A percentile compares a stretch with the other conserved stretches of the same genome.
phyloP scores from a whole-genome alignment of 2,888 invertebrate genomes.

The Alentia gelatinosa region DNA sequence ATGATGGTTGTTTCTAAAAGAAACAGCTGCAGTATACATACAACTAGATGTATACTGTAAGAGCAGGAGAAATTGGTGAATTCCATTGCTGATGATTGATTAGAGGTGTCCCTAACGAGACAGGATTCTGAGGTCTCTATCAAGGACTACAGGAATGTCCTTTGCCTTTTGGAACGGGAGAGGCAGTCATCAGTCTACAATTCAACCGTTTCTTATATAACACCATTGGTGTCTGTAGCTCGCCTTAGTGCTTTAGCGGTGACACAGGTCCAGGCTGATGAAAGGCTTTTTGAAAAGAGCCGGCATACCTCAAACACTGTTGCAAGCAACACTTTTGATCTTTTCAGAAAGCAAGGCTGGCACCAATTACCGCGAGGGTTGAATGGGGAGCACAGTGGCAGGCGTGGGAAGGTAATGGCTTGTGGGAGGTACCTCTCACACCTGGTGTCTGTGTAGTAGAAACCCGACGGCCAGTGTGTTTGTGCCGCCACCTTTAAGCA shows the following conservation, averaged over 20 bases:
- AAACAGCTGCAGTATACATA: too few relatives aligned
- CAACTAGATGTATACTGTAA: too few relatives aligned
- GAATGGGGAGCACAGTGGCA: neutral
- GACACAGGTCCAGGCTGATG: neutral
- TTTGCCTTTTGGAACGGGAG: neutral
- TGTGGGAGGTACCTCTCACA: neutral
- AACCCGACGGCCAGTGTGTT: neutral
- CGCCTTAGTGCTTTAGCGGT: neutral
- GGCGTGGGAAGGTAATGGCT: slow-evolving; percentile 10
- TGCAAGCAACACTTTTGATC: neutral
- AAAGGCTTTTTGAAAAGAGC: neutral
- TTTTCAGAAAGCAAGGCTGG: slow-evolving; percentile 2
- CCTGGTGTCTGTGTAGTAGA: neutral
- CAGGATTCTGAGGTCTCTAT: neutral
- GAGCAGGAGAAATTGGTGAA: neutral
- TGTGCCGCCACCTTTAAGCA: neutral
- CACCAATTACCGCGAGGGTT: neutral
- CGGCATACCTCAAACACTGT: neutral
- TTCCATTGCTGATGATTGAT: neutral
- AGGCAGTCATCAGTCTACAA: neutral
- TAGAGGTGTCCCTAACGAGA: neutral
- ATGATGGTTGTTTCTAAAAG: neutral
- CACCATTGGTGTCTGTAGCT: neutral
- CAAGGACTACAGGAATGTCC: neutral
- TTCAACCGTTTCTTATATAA: neutral